Evolutionary conservation across 2,797 vertebrate genomes (phyloP), one percentile per base, ranked within the genome.

Genomic region (Pantherophis vulpinus): DNA sequence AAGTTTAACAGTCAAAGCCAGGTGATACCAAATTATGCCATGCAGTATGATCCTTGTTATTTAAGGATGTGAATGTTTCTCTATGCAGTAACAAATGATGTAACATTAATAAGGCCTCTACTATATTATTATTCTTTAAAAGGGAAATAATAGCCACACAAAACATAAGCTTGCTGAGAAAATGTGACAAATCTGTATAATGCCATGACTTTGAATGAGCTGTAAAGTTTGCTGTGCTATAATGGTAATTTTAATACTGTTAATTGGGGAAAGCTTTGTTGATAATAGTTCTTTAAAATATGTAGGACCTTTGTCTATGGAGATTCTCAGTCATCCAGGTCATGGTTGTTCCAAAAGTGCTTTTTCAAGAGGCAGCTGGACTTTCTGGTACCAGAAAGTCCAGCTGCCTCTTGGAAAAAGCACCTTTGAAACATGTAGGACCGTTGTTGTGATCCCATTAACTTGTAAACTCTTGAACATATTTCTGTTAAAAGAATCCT

Each of bases 391-490:
- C 42, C 42, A 42, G 42, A 42, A 42, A 42, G 42, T 42, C 42
- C 42, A 42, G 42, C 42, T 42, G 42, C 42, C 42, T 42, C 42
- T 42, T 42, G 42, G 42, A 63, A 63, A 63, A 63, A 66, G 4
- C 11, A 63, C 11, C 3, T 63, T 63, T 63, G 61, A 2, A 29
- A 66, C 61, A 90, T 55, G 18, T 88, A 56, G 88, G 86, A 5
- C 6, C 18, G 47, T 10, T 14, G 0, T 23, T 90, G 12, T 16
- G 86, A 18, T 70, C 29, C 55, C 60, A 90, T 29, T 89, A 2
- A 8, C 9, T 94, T 0, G 0, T 1, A 1, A 37, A 3, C 61
- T 3, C 0, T 0, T 1, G 16, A 20, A 54, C 55, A 93, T 55
- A 56, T 89, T 88, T 90, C 13, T 27, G 12, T 74, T 47, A 37